Percentiles rank a stretch among this genome's conserved stretches.
Conservation (phyloP, 2,888 invertebrate species). For the Xylocampa areola region DNA sequence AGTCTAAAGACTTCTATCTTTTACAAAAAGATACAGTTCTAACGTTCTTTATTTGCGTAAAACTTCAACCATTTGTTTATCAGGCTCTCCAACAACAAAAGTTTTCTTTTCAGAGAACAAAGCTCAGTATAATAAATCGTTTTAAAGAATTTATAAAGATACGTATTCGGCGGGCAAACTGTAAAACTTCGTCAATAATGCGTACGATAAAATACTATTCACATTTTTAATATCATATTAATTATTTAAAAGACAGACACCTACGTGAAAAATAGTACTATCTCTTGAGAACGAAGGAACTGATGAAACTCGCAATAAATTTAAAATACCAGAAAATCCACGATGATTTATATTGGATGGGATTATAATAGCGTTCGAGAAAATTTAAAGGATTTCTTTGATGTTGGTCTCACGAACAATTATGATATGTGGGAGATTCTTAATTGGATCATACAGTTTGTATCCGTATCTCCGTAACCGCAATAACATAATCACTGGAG, state of each 20-base stretch:
- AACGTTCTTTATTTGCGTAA: conserved; percentile 64
- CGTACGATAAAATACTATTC: conserved; percentile 23
- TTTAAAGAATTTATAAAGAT: conserved; percentile 55
- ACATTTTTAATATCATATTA: conserved; percentile 7
- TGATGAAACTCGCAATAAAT: conserved; percentile 21
- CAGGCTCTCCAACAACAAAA: conserved; percentile 60
- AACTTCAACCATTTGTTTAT: conserved; percentile 70
- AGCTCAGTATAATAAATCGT: conserved; percentile 64
- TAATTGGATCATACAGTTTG: conserved; percentile 50
- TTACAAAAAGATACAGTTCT: conserved; percentile 58
- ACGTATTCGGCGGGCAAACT: conserved; percentile 29
- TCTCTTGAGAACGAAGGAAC: conserved; percentile 18
- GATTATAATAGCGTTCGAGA: conserved; percentile 23
- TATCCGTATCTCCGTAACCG: conserved; percentile 40
- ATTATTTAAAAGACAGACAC: conserved; percentile 21
- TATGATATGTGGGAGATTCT: conserved; percentile 45
- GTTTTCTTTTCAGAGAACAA: conserved; percentile 63
- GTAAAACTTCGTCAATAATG: conserved; percentile 43
- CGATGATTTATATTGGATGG: conserved; percentile 29
- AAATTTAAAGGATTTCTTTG: conserved; percentile 40
- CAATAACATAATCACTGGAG: conserved; percentile 51
- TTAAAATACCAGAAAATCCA: conserved; percentile 18
- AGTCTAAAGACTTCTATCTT: conserved; percentile 38
- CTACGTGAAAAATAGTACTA: conserved; percentile 12
- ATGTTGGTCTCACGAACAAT: conserved; percentile 31